Base-by-base conservation (phyloP, 2,888 invertebrate species). In the Cerastis rubricosa region DNA sequence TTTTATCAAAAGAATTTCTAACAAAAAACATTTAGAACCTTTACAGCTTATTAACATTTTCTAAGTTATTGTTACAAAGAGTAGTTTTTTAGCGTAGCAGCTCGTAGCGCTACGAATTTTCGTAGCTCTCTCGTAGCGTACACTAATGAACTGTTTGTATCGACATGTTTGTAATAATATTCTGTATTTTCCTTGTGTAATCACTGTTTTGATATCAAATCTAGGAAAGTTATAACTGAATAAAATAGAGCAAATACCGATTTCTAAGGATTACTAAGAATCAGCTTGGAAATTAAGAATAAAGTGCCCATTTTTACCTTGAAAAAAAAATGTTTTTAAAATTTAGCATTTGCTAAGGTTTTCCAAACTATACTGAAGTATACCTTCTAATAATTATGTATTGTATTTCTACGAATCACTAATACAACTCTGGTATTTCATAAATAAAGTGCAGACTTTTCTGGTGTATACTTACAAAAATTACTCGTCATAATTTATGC, bases 1-100 rank as follows among this genome's bases (percentile, higher is more conserved):
- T 74, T 76, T 47, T 69, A 70, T 71, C 66, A 71, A 83, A 83
- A 51, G 71, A 80, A 85, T 80, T 64, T 76, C 71, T 67, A 54
- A 74, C 74, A 74, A 84, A 81, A 80, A 82, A 80, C 66, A 80
- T 81, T 85, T 61, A 57, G 64, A 81, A 65, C n/a, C 63, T 70
- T 86, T 71, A 80, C 40, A 75, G 74, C 66, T 76, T 84, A 84
- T 82, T 84, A 86, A 76, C 65, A 87, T 86, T 78, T 82, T 80
- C 63, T 57, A 71, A 74, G 61, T 71, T 22, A 51, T 71, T 29
- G n/a, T 69, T 64, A 45, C 12, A 35, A 79, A 78, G 76, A 78
- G 81, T 59, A 78, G 69, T 76, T 67, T 78, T 82, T 64, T 61
- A 54, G 29, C 79, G 79, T 76, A 86, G 85, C 64, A 1, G 4